Conservation (phyloP, 1,140 invertebrate species). For the Dendroctonus ponderosae region DNA sequence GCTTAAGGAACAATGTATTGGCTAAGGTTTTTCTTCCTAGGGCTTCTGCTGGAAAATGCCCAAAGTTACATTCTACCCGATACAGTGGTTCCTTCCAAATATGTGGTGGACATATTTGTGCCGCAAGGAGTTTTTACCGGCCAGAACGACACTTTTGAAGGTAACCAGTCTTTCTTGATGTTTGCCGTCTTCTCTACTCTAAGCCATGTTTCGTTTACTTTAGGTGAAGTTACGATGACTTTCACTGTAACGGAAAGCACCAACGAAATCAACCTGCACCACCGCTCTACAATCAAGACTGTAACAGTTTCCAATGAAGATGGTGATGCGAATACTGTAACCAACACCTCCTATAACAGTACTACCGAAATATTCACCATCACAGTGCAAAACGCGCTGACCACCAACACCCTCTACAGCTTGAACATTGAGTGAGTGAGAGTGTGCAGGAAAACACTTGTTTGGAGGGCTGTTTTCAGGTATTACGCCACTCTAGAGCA, state of each 20-base stretch:
- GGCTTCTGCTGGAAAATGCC: no score
- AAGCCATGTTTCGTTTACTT: not conserved
- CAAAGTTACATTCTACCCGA: conserved; percentile 10
- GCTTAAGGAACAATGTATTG: no score
- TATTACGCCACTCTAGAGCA: conserved; percentile 13
- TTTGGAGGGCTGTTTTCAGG: conserved; percentile 1
- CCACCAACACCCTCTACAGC: conserved; percentile 1
- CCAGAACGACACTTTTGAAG: conserved; percentile 3
- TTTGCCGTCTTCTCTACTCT: not conserved
- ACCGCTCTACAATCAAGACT: not conserved
- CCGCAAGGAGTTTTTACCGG: conserved; percentile 11
- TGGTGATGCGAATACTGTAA: not conserved
- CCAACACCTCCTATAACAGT: not conserved
- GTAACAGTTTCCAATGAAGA: not conserved
- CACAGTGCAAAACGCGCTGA: not conserved
- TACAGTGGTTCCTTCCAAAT: conserved; percentile 13
- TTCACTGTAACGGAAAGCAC: conserved; percentile 11
- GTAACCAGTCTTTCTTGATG: no score
- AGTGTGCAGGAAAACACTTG: not conserved
- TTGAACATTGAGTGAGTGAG: conserved; percentile 8
- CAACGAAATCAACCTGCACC: conserved; percentile 4
- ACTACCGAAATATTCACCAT: conserved; percentile 19
- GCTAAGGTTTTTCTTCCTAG: no score
- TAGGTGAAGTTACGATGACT: conserved; percentile 11
- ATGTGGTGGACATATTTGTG: conserved; percentile 14